Percentiles rank a stretch among this genome's conserved stretches.
phyloP scores from a whole-genome alignment of 2,797 vertebrate genomes.

The Limosa lapponica region DNA sequence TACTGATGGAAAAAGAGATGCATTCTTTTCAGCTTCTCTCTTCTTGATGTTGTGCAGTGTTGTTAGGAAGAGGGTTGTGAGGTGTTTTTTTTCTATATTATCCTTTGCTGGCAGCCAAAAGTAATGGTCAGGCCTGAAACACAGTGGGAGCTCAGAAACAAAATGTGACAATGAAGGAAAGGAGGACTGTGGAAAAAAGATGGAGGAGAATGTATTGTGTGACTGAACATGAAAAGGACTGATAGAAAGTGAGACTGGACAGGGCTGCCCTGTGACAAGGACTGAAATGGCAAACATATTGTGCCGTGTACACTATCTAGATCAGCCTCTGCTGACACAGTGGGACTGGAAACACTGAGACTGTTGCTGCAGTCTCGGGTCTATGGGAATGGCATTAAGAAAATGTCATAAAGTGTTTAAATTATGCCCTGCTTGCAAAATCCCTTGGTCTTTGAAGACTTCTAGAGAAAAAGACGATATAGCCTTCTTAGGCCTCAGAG shows the following conservation, averaged over 20 bases:
- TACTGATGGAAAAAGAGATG: background rate
- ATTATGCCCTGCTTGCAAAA: background rate
- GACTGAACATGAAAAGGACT: background rate
- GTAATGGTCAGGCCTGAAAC: background rate
- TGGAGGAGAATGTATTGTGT: background rate
- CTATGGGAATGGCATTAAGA: background rate
- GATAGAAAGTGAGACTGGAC: background rate
- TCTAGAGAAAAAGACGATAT: background rate
- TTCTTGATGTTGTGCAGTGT: background rate
- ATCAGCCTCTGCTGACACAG: background rate
- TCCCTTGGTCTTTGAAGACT: background rate
- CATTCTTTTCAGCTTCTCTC: background rate
- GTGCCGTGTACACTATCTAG: background rate
- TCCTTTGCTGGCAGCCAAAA: background rate
- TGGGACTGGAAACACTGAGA: background rate
- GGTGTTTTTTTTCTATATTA: background rate
- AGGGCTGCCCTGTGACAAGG: background rate
- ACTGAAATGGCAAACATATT: background rate
- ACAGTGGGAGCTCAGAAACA: background rate
- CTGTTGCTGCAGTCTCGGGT: background rate
- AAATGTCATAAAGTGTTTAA: background rate
- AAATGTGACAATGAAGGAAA: background rate
- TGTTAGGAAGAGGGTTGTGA: background rate
- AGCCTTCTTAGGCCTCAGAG: background rate
- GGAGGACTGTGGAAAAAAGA: background rate